Conservation (phyloP, 2,888 invertebrate genomes). For the Drosophila paranaensis region DNA sequence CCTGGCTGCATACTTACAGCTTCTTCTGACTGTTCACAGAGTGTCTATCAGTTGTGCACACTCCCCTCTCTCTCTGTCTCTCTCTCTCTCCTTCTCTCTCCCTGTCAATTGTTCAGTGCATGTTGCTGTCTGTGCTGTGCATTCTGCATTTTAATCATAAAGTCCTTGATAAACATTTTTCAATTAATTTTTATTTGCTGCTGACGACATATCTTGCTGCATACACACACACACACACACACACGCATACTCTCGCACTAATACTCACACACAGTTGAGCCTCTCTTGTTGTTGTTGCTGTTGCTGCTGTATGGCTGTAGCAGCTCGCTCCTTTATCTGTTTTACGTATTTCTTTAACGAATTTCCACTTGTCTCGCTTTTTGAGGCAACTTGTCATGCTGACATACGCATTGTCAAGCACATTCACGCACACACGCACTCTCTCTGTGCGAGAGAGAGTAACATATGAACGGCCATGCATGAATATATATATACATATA, state of each 20-base stretch:
- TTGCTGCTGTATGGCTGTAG: constrained; percentile 32
- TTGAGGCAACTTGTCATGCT: constrained; percentile 74
- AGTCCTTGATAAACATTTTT: constrained; percentile 81
- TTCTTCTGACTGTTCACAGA: too few relatives aligned
- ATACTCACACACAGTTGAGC: neutral
- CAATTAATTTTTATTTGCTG: constrained; percentile 80
- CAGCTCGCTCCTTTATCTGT: constrained; percentile 67
- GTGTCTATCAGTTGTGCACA: too few relatives aligned
- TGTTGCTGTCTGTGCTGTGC: constrained; percentile 21
- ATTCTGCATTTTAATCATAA: constrained; percentile 67
- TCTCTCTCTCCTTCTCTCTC: neutral
- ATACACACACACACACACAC: constrained; percentile 21
- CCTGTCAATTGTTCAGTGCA: neutral
- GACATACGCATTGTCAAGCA: constrained; percentile 57
- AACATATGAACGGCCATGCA: constrained; percentile 30
- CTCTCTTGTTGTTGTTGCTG: neutral
- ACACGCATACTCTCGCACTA: constrained; percentile 5
- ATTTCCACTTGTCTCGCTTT: constrained; percentile 77
- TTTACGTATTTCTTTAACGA: constrained; percentile 75
- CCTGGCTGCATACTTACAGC: too few relatives aligned
- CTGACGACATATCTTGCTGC: constrained; percentile 73
- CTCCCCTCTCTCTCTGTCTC: neutral
- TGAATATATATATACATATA: neutral
- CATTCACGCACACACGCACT: constrained; percentile 21
- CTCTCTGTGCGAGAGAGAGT: constrained; percentile 7